Conservation (phyloP, 1,140 invertebrate genomes). For the Homalodisca vitripennis region DNA sequence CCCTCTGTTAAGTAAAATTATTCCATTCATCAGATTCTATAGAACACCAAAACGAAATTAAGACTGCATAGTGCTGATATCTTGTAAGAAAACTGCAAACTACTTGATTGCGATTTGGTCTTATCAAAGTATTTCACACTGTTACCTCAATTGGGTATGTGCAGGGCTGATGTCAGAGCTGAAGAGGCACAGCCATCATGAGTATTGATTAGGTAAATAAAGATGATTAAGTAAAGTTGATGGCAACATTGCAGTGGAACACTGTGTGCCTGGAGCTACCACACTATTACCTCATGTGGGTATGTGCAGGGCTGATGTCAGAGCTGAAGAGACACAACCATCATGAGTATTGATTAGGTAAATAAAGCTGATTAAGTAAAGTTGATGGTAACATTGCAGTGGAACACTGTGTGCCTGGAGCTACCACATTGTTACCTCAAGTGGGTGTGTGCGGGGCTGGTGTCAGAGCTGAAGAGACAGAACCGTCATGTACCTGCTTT, state of each 20-base stretch:
- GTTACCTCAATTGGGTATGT: slow-evolving; percentile 73
- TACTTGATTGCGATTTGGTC: no score
- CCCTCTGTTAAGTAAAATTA: no score
- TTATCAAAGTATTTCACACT: no score
- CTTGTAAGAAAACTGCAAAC: no score
- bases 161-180: slow-evolving; percentile 76
- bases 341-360: no score
- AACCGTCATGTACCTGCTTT: slow-evolving; percentile 80
- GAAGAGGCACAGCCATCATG: slow-evolving; percentile 75
- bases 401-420: slow-evolving; percentile 84
- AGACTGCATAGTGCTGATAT: no score
- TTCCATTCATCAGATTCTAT: no score
- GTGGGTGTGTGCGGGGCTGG: slow-evolving; percentile 71
- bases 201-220: no score
- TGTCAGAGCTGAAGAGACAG: slow-evolving; percentile 77
- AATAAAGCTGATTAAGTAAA: no score
- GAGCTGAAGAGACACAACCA: slow-evolving; percentile 80
- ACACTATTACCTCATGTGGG: slow-evolving; percentile 71
- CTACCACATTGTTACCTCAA: slow-evolving; percentile 75
- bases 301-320: slow-evolving; percentile 73
- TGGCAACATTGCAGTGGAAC: slow-evolving; percentile 91
- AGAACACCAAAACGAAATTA: no score
- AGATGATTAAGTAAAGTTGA: no score
- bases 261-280: slow-evolving; percentile 80
- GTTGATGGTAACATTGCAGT: no score